A percentile compares a stretch with the other conserved stretches of the same genome.
These are phyloP conservation scores for Scelioninae gen. 2 DNA, from an alignment of 2,888 invertebrate species.

Conservation along the genomic window DNA sequence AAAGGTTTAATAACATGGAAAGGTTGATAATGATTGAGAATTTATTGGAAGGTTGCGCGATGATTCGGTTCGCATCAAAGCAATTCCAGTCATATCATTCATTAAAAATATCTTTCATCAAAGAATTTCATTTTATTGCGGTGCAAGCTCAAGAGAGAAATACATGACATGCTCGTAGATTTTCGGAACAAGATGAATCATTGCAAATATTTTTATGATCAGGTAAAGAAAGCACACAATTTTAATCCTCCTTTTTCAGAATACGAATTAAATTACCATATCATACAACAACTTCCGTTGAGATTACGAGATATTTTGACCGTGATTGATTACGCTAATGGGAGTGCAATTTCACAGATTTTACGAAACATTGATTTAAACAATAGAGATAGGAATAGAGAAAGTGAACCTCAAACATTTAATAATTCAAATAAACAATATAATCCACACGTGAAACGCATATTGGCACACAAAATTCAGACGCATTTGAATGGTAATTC, in stretches of 20 bases:
- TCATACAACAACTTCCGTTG: constrained; percentile 41
- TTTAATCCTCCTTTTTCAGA: constrained; percentile 38
- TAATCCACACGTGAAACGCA: constrained; percentile 3
- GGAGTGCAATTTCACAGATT: constrained; percentile 2
- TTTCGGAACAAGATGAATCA: constrained; percentile 10
- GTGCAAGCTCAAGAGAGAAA: constrained; percentile 27
- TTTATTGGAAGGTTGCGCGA: constrained; percentile 23
- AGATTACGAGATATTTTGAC: constrained; percentile 32
- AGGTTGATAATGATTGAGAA: constrained; percentile 25
- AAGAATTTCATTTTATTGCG: constrained; percentile 40
- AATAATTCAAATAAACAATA: constrained; percentile 13
- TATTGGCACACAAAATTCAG: not conserved
- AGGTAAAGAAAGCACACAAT: constrained; percentile 30
- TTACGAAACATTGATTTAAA: constrained; percentile 25
- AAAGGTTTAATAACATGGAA: constrained; percentile 4
- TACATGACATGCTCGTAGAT: constrained; percentile 25
- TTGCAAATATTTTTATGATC: constrained; percentile 44
- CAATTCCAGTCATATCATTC: constrained; percentile 6
- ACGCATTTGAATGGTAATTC: too few species aligned
- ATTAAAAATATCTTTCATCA: constrained; percentile 21
- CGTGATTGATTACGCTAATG: constrained; percentile 18
- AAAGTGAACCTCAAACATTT: not conserved
- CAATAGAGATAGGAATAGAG: constrained; percentile 20
- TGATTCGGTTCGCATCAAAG: constrained; percentile 16
- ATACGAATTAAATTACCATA: constrained; percentile 42